These are phyloP conservation scores for Pristionchus mayeri DNA, from an alignment of 2,888 invertebrate genomes.

Conservation along the genomic window DNA sequence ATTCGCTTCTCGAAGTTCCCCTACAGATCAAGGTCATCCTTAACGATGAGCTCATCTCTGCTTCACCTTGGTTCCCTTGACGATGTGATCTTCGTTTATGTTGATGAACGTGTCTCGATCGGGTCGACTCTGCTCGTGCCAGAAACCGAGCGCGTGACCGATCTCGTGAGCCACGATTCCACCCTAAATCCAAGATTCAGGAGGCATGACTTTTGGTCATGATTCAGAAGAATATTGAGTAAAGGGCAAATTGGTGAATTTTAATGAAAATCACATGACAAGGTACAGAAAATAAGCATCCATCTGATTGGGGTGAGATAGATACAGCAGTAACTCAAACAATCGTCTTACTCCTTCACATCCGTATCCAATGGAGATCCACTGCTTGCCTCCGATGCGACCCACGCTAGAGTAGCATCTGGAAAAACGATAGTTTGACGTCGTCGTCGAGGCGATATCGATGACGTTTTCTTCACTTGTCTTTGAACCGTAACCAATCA, in stretches of 20 bases:
- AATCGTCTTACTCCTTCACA: constrained; percentile 63
- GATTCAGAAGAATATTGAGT: too few relatives aligned
- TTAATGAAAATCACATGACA: not conserved
- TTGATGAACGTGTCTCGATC: constrained; percentile 66
- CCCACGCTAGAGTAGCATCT: constrained; percentile 70
- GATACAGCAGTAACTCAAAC: too few relatives aligned
- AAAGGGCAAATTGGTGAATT: too few relatives aligned
- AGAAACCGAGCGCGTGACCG: constrained; percentile 67
- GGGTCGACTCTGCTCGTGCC: constrained; percentile 67
- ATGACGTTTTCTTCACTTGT: too few relatives aligned
- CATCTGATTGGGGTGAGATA: too few relatives aligned
- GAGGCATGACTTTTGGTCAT: too few relatives aligned
- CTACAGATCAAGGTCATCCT: constrained; percentile 4
- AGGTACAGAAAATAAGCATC: not conserved
- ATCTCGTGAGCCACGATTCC: constrained; percentile 69
- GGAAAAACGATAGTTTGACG: not conserved
- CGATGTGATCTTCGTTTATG: constrained; percentile 62
- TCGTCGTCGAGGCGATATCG: not conserved
- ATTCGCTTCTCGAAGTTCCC: constrained; percentile 65
- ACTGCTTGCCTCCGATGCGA: constrained; percentile 65
- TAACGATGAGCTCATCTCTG: not conserved
- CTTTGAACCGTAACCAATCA: too few relatives aligned
- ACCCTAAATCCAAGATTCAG: constrained; percentile 53
- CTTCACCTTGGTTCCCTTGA: constrained; percentile 54
- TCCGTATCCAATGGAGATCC: constrained; percentile 66